Evolutionary conservation across 2,888 invertebrate species (phyloP), one percentile per base, ranked within the genome.

Genomic region (Neoascia interrupta): DNA sequence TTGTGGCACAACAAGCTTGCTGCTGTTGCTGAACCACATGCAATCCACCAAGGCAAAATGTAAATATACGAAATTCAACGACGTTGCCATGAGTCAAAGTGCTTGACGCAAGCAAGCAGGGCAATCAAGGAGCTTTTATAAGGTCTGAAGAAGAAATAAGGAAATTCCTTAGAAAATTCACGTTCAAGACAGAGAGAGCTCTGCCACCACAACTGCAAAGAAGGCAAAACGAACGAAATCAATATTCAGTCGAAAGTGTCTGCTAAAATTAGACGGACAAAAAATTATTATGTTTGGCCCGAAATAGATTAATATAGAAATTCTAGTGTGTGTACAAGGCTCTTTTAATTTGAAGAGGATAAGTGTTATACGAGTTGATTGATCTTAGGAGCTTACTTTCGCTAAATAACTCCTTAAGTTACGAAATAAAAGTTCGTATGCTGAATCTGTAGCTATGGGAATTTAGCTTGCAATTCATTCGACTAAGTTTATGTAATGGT

Each of bases 111-210:
- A 58, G 63, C 75, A 53, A 53, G 18, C 31, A 10, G 39, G 26
- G 51, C 37, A 60, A 66, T 54, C 58, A 75, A 64, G 43, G 56
- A 58, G 63, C 63, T 51, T 63, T 75, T 58, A 70, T 63, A 45
- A 43, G 19, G 51, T 58, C 49, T 45, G 41, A 69, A 41, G 28
- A 63, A 34, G 23, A 69, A 43, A 26, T 18, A 51, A 63, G 60
- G 36, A 69, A 60, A 19, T 63, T 63, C 41, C 28, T 31, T 15
- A 10, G 5, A 5, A 18, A 47, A 19, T 21, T 26, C 26, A 51
- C 21, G 45, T 49, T 26, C 11, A 47, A 41, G 26, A 15, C 23
- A 8, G 31, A 34, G 31, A 31, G n/a, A 8, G n/a, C 4, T 8
- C 3, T 8, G 31, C 8, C 19, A 5, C 23, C 1, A 18, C 5